These are phyloP conservation scores for Marcusenius ussheri DNA, from an alignment of 2,113 vertebrate species.

Conservation along the genomic window DNA sequence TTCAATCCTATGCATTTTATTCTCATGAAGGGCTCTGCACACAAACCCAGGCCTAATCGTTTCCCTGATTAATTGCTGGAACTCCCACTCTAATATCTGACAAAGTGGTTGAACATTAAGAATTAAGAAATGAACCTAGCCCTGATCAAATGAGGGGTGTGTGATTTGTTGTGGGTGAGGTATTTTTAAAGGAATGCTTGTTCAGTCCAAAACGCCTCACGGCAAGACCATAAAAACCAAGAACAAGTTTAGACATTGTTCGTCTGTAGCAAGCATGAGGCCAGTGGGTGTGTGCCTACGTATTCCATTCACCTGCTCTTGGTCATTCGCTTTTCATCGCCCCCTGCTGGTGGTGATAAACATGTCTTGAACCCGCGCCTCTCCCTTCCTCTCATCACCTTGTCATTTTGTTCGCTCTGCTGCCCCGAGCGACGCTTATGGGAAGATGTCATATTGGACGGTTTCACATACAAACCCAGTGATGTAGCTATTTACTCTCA, in stretches of 20 bases:
- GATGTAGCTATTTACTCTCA: neutral
- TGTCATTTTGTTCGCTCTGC: neutral
- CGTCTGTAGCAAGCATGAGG: neutral
- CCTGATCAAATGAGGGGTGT: neutral
- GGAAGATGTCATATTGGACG: neutral
- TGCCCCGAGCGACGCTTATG: neutral
- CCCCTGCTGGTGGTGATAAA: neutral
- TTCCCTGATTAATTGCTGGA: neutral
- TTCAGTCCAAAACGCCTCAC: neutral
- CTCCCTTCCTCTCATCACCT: neutral
- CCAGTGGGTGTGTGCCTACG: neutral
- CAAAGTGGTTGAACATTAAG: neutral
- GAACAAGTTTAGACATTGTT: neutral
- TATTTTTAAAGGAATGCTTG: neutral
- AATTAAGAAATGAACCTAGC: neutral
- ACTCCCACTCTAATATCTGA: neutral
- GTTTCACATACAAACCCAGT: neutral
- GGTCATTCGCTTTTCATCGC: neutral
- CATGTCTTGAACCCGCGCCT: neutral
- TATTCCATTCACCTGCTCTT: neutral
- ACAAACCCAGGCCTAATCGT: neutral
- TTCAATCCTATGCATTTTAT: neutral
- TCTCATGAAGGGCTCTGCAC: neutral
- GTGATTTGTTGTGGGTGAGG: neutral
- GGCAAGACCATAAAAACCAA: neutral